These are phyloP conservation scores for Anastrepha ludens DNA, from an alignment of 1,140 invertebrate genomes.

Conservation along the genomic window DNA sequence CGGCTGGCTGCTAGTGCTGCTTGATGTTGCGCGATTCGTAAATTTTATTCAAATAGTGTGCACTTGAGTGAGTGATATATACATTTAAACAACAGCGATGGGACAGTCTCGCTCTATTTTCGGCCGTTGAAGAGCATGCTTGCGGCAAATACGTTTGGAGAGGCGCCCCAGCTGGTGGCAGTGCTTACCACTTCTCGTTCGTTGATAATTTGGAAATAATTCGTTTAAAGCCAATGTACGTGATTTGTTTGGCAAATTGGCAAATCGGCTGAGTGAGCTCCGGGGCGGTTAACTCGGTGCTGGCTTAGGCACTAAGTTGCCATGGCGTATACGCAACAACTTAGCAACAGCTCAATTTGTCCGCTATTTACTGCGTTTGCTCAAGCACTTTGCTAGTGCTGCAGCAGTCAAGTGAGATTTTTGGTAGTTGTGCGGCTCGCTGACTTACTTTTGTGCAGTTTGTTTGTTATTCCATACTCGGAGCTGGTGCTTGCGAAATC, in stretches of 20 bases:
- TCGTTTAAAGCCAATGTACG: slow-evolving; percentile 30
- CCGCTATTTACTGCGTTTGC: neutral
- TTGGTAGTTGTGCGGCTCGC: neutral
- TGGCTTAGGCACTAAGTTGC: neutral
- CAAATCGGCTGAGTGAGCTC: slow-evolving; percentile 34
- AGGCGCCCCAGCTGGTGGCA: slow-evolving; percentile 21
- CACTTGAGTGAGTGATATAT: neutral
- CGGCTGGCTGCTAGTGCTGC: neutral
- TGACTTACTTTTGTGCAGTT: neutral
- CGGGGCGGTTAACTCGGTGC: neutral
- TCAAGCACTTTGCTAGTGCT: neutral
- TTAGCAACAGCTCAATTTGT: slow-evolving; percentile 48
- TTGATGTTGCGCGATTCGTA: neutral
- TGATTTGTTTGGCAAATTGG: slow-evolving; percentile 37
- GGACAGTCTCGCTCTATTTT: neutral
- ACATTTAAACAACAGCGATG: neutral
- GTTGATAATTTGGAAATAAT: slow-evolving; percentile 49
- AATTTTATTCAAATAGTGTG: neutral
- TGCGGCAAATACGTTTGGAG: neutral
- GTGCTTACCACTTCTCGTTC: neutral
- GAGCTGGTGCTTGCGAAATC: neutral
- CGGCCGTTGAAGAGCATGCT: neutral
- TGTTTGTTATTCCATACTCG: neutral
- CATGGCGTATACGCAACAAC: slow-evolving; percentile 45
- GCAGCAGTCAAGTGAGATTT: neutral